Percentiles rank a stretch among this genome's conserved stretches.
Evolutionary conservation across 1,140 invertebrate genomes (phyloP).

Genomic region (Ephestia elutella): DNA sequence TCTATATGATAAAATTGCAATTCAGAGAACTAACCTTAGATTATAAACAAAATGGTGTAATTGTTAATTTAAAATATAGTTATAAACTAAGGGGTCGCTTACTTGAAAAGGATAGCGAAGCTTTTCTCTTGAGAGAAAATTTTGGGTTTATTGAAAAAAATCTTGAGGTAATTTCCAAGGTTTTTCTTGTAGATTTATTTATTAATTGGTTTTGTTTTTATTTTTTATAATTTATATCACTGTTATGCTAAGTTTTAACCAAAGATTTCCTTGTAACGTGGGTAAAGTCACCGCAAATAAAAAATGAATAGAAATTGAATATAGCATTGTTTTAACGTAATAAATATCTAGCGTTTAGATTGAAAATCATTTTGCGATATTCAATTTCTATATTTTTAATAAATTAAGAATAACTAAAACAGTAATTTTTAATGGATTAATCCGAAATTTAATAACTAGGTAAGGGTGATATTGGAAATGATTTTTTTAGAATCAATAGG

Average conservation of each 20-base stretch:
- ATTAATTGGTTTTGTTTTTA: slow-evolving; percentile 27
- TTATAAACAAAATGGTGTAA: slow-evolving; percentile 55
- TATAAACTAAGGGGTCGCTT: slow-evolving; percentile 40
- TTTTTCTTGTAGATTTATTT: slow-evolving; percentile 15
- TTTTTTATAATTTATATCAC: slow-evolving; percentile 35
- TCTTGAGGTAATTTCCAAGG: slow-evolving; percentile 28
- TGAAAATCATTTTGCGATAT: slow-evolving; percentile 8
- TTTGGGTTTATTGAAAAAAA: slow-evolving; percentile 1
- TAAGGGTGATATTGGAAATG: slow-evolving; percentile 72
- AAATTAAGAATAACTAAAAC: slow-evolving; percentile 50
- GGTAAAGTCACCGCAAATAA: slow-evolving; percentile 11
- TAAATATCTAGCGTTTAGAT: slow-evolving; percentile 16
- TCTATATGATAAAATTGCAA: slow-evolving; percentile 65
- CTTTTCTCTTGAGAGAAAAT: slow-evolving; percentile 25
- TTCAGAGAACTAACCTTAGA: slow-evolving; percentile 67
- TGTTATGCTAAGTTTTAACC: slow-evolving; percentile 36
- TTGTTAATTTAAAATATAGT: slow-evolving; percentile 60
- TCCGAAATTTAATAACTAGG: slow-evolving; percentile 65
- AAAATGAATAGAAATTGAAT: slow-evolving; percentile 7
- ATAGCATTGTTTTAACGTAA: slow-evolving; percentile 14
- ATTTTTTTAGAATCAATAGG: slow-evolving; percentile 73
- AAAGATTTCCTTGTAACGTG: slow-evolving; percentile 34
- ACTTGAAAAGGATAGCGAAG: slow-evolving; percentile 37
- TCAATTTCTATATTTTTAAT: slow-evolving; percentile 20
- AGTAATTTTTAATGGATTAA: slow-evolving; percentile 66